A percentile compares a stretch with the other conserved stretches of the same genome.
Evolutionary conservation across 64 coral and sea anemone genomes (phyloP).

Genomic region (Anthopleura sola): DNA sequence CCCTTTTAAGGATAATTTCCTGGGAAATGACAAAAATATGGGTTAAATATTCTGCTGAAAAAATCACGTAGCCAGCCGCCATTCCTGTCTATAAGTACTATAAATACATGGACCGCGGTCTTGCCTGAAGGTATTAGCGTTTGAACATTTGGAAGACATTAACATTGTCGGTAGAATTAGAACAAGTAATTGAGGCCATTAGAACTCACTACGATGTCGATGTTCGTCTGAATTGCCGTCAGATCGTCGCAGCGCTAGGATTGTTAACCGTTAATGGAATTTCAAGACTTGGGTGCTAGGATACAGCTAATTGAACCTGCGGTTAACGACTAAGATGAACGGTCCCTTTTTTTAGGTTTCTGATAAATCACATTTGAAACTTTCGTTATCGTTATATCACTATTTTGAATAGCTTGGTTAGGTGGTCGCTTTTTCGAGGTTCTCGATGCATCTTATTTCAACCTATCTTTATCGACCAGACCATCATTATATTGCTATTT

Average conservation of each 20-base stretch:
- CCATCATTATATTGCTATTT: background rate
- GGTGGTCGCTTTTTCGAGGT: too few relatives aligned
- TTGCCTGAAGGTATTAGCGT: background rate
- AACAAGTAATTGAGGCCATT: background rate
- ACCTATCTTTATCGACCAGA: background rate
- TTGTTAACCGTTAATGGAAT: conserved; percentile 10
- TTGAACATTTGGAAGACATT: conserved; percentile 7
- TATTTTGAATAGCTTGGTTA: too few relatives aligned
- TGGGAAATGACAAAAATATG: background rate
- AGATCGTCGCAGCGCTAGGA: background rate
- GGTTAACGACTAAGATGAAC: too few relatives aligned
- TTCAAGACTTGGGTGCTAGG: background rate
- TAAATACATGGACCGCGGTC: background rate
- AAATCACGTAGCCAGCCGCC: background rate
- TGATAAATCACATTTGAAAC: background rate
- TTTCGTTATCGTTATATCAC: too few relatives aligned
- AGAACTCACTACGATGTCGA: background rate
- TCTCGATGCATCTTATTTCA: background rate
- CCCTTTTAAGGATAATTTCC: background rate
- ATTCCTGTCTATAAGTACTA: background rate
- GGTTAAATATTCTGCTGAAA: background rate
- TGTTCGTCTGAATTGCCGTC: background rate
- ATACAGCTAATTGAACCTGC: too few relatives aligned
- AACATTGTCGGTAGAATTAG: conserved; percentile 12
- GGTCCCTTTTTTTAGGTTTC: background rate